These are phyloP conservation scores for Callimorpha dominula DNA, from an alignment of 2,888 invertebrate species.

Conservation along the genomic window DNA sequence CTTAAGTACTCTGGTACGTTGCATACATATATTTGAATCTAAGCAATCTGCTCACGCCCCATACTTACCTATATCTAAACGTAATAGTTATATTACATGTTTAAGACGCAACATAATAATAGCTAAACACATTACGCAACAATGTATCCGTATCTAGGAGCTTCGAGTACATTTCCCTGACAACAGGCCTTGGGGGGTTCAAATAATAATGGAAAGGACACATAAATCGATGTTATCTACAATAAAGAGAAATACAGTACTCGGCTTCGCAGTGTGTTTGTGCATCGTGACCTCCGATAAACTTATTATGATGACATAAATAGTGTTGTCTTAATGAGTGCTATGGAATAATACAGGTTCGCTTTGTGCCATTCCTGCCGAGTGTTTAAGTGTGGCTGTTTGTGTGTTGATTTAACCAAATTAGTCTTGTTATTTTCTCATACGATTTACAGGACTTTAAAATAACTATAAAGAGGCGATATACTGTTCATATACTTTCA, in stretches of 20 bases:
- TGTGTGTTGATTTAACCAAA: no score
- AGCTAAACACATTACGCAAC: slow-evolving; percentile 20
- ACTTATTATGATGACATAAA: slow-evolving; percentile 83
- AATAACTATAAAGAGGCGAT: not conserved
- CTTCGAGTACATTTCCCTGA: slow-evolving; percentile 41
- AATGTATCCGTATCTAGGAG: slow-evolving; percentile 20
- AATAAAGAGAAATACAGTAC: slow-evolving; percentile 60
- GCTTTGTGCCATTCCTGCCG: slow-evolving; percentile 20
- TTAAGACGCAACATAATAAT: not conserved
- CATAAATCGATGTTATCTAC: slow-evolving; percentile 64
- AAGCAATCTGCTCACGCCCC: not conserved
- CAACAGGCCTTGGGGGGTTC: slow-evolving; percentile 65
- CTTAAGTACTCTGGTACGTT: not conserved
- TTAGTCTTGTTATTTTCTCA: no score
- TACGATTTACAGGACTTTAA: not conserved
- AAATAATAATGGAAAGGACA: slow-evolving; percentile 56
- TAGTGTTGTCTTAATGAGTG: slow-evolving; percentile 59
- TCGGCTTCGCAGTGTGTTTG: slow-evolving; percentile 69
- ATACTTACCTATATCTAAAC: not conserved
- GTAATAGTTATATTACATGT: not conserved
- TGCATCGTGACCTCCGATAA: slow-evolving; percentile 79
- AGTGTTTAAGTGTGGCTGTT: not conserved
- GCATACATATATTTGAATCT: not conserved
- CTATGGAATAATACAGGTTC: slow-evolving; percentile 80
- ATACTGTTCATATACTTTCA: not conserved